Base-by-base conservation (phyloP, 1,140 invertebrate genomes). In the Drosophila bipectinata region DNA sequence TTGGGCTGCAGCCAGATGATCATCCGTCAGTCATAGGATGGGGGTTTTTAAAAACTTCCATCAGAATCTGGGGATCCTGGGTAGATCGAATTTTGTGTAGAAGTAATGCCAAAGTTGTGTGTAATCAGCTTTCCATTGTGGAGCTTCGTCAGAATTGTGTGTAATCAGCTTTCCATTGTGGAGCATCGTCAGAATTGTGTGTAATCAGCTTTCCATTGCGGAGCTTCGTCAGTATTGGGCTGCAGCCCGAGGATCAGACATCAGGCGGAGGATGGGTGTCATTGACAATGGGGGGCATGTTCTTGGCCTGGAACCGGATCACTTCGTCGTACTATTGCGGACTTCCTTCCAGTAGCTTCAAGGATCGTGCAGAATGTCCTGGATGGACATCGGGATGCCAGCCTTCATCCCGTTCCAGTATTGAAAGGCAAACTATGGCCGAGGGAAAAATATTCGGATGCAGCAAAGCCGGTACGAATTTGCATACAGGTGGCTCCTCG, bases 401-500 rank as follows among this genome's bases (percentile, higher is more conserved):
- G 92, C 99, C 98, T 93, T 99, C 99, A 77, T 99, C 99, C 92
- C 99, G 99, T 91, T 99, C 99, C 76, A 99, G 92, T 18, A 99
- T 92, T 24, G 98, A 99, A 53, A 99, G 93, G 92, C 99, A 99
- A 0, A 99, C 98, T 10, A 98, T 99, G 26, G 96, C 96, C 26
- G 98, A 99, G 32, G 99, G 99, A 91, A 99, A 99, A 0, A 99
- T 98, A 93, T 99, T 99, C 1, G 99, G 99, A 92, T 99, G 99
- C 92, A 99, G 99, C 0, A 99, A 93, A n/a, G 99, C 98, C 45
- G 99, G 99, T 91, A 99, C 98, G 93, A 99, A 99, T 94, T 99
- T 99, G 94, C 99, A 99, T 93, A 99, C 99, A 71, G 99, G 99
- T 44, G 99, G 99, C 88, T 98, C 98, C 24, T 98, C 98, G 12